Evolutionary conservation across 2,797 vertebrate species (phyloP).

Genomic region (Huso huso): DNA sequence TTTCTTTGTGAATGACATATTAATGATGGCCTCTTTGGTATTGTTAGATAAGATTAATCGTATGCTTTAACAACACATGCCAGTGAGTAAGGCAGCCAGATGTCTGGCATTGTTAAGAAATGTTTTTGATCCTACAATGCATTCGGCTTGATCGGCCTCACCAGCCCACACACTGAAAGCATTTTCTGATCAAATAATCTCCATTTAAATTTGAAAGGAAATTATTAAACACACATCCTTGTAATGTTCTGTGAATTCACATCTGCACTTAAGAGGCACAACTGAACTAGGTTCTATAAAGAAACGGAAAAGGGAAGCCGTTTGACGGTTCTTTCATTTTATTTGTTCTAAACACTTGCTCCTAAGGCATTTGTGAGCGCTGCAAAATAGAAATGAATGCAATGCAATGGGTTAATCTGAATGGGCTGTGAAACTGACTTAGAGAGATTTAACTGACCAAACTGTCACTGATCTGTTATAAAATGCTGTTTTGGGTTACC

Average conservation of each 20-base stretch:
- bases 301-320: constrained; percentile 1
- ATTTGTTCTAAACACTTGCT: background rate
- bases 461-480: no score
- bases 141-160: constrained; percentile 6
- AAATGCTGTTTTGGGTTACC: no score
- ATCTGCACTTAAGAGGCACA: constrained; percentile 13
- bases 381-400: no score
- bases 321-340: constrained; percentile 16
- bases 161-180: constrained; percentile 17
- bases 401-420: no score
- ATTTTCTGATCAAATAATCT: constrained; percentile 22
- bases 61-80: constrained; percentile 1
- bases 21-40: no score
- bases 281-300: background rate
- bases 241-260: constrained; percentile 3
- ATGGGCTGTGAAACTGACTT: no score
- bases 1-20: no score
- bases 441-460: no score
- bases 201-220: constrained; percentile 14
- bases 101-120: constrained; percentile 12
- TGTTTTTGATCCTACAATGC: constrained; percentile 16
- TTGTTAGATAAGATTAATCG: no score
- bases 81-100: constrained; percentile 4
- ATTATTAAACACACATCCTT: constrained; percentile 13
- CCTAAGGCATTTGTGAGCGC: no score